Evolutionary conservation across 2,113 vertebrate species (phyloP).

Genomic region (Hemibagrus wyckioides): DNA sequence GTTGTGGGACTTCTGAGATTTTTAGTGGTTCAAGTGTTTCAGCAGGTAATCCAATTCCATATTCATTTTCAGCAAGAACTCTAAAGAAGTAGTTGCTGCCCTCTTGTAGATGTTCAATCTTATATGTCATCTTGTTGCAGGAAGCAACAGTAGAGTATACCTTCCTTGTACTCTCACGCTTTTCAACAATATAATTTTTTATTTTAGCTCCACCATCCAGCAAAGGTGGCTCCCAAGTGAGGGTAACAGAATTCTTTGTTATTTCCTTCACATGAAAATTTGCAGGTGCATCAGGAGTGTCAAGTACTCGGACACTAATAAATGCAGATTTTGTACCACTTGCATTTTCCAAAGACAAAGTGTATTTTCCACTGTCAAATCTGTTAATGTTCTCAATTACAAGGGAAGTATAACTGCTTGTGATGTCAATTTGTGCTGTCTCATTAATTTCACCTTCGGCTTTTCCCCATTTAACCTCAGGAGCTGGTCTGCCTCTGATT

Average conservation of each 20-base stretch:
- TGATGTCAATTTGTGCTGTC: constrained; percentile 88
- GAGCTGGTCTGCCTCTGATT: constrained; percentile 90
- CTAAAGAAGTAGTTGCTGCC: constrained; percentile 93
- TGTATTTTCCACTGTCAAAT: constrained; percentile 96
- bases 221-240: constrained; percentile 94
- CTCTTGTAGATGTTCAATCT: constrained; percentile 90
- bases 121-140: constrained; percentile 93
- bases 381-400: constrained; percentile 94
- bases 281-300: constrained; percentile 90
- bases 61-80: constrained; percentile 93
- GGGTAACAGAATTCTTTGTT: constrained; percentile 89
- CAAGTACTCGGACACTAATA: constrained; percentile 91
- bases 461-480: constrained; percentile 96
- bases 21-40: constrained; percentile 89
- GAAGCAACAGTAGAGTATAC: constrained; percentile 90
- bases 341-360: constrained; percentile 89
- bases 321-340: constrained; percentile 94
- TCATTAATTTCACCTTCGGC: constrained; percentile 91
- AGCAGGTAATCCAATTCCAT: constrained; percentile 89
- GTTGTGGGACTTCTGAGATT: constrained; percentile 94
- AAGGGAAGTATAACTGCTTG: constrained; percentile 90
- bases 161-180: constrained; percentile 94
- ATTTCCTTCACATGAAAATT: constrained; percentile 92
- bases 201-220: constrained; percentile 95
- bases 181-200: constrained; percentile 96